Conservation (phyloP, 2,888 invertebrate genomes). For the Eudemis profundana region DNA sequence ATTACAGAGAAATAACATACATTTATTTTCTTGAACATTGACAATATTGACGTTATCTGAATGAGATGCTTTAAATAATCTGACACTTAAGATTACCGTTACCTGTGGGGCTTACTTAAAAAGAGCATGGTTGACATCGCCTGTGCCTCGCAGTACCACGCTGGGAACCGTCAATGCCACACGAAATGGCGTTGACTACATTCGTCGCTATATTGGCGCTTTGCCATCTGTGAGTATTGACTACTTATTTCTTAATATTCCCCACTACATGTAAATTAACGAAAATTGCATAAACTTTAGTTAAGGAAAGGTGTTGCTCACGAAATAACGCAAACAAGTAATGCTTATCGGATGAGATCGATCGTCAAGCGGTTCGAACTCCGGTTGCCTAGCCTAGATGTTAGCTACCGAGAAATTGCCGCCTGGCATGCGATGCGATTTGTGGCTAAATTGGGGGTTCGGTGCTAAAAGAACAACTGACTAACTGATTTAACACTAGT, state of each 20-base stretch:
- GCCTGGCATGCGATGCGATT: conserved; percentile 1
- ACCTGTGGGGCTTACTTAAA: conserved; percentile 47
- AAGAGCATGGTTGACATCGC: conserved; percentile 33
- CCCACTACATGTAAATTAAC: not conserved
- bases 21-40: conserved; percentile 1
- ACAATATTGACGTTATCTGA: conserved; percentile 58
- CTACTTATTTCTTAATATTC: not conserved
- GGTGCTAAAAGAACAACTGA: too few species aligned
- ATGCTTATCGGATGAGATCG: conserved; percentile 34
- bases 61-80: conserved; percentile 48
- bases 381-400: conserved; percentile 13
- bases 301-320: conserved; percentile 2
- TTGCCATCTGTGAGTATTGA: conserved; percentile 70
- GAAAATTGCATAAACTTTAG: conserved; percentile 17
- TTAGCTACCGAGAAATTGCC: conserved; percentile 18
- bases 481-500: too few species aligned
- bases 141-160: conserved; percentile 57
- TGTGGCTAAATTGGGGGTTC: not conserved
- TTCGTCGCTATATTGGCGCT: conserved; percentile 68
- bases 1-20: not conserved
- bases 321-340: conserved; percentile 35
- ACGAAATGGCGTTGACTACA: conserved; percentile 62
- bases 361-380: conserved; percentile 7
- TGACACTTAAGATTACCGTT: conserved; percentile 61
- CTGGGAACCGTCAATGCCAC: conserved; percentile 56